phyloP scores from a whole-genome alignment of 2,797 vertebrate genomes.

The Rhinophrynus dorsalis region DNA sequence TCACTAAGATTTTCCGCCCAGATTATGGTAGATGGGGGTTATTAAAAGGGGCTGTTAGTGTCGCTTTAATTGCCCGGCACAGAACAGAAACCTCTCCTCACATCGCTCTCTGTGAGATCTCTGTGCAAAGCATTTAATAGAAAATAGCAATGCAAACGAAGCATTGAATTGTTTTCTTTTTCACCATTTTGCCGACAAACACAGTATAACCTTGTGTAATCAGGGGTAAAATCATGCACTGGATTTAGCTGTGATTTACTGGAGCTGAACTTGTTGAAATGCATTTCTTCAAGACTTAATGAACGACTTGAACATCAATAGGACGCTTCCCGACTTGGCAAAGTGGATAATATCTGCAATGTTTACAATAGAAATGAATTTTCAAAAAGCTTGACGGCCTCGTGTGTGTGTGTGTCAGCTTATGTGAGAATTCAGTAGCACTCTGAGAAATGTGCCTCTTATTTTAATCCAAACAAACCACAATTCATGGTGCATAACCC shows the following conservation, averaged over 20 bases:
- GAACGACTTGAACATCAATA: conserved; percentile 10
- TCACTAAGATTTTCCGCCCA: too few relatives aligned
- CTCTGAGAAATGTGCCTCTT: too few relatives aligned
- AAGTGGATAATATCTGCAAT: conserved; percentile 17
- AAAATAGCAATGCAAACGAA: conserved; percentile 10
- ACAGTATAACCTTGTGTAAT: conserved; percentile 21
- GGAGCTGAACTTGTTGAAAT: conserved; percentile 8
- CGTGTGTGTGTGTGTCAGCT: neutral
- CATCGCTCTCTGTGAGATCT: neutral
- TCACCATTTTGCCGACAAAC: neutral
- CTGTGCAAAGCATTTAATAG: neutral
- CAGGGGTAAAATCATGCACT: conserved; percentile 17
- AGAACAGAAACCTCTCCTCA: neutral
- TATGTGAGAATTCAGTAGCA: conserved; percentile 14
- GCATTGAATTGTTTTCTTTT: conserved; percentile 17
- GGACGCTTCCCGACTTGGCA: conserved; percentile 2
- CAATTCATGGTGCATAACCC: too few relatives aligned
- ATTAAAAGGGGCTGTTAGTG: too few relatives aligned
- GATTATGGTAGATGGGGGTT: too few relatives aligned
- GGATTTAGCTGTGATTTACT: conserved; percentile 1
- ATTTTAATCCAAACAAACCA: too few relatives aligned
- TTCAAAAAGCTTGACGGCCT: neutral
- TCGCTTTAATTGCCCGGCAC: neutral
- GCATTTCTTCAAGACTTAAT: conserved; percentile 24
- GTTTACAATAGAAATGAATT: conserved; percentile 32